Percentiles rank a stretch among this genome's conserved stretches.
phyloP scores from a whole-genome alignment of 2,888 invertebrate species.

The Dicyrtomina minuta region DNA sequence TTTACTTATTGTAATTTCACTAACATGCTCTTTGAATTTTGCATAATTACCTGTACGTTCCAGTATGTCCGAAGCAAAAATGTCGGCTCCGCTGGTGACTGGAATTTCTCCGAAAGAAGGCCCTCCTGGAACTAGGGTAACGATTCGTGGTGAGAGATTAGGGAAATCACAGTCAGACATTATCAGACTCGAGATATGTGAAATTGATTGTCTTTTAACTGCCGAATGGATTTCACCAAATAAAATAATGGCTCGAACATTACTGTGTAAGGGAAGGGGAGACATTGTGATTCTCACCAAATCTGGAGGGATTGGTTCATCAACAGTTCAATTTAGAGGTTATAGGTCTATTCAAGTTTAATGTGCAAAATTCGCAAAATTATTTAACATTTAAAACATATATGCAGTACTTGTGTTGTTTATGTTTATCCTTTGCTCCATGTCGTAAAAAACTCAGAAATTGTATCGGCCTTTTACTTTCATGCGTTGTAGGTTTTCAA shows the following conservation, averaged over 20 bases:
- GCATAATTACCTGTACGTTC: too few relatives aligned
- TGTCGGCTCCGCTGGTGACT: constrained; percentile 75
- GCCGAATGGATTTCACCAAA: constrained; percentile 98
- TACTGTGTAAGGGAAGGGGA: constrained; percentile 85
- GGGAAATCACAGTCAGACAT: constrained; percentile 83
- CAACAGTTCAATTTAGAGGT: constrained; percentile 85
- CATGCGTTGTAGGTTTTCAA: constrained; percentile 75
- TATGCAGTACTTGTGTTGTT: too few relatives aligned
- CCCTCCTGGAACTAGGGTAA: constrained; percentile 92
- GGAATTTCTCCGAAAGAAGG: constrained; percentile 99
- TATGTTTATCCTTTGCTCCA: not conserved
- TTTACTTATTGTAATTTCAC: too few relatives aligned
- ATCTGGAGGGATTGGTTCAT: constrained; percentile 82
- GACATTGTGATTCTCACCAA: constrained; percentile 87
- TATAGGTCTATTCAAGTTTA: constrained; percentile 23
- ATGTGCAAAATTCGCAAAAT: not conserved
- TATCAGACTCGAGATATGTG: constrained; percentile 90
- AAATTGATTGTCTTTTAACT: constrained; percentile 88
- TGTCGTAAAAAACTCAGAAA: not conserved
- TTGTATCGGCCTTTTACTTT: too few relatives aligned
- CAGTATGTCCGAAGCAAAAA: constrained; percentile 15
- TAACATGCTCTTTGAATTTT: too few relatives aligned
- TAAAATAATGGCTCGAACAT: constrained; percentile 94
- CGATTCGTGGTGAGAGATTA: constrained; percentile 92
- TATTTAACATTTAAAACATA: too few relatives aligned